Conservation (phyloP, 2,113 vertebrate species). For the Pipra filicauda region DNA sequence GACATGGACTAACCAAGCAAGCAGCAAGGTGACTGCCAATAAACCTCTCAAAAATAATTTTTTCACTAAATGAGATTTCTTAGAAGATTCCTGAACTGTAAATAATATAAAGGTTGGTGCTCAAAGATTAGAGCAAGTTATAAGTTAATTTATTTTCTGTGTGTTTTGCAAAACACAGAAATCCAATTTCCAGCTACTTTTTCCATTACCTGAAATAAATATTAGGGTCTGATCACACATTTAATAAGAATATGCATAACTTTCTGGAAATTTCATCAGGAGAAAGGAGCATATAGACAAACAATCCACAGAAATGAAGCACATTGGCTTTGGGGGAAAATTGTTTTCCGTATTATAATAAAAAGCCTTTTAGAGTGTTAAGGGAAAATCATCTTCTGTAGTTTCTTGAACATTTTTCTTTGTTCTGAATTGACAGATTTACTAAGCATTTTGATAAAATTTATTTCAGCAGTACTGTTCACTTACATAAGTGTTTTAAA, state of each 20-base stretch:
- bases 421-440: neutral
- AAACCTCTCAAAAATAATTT: constrained; percentile 48
- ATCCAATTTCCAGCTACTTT: constrained; percentile 60
- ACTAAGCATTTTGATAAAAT: neutral
- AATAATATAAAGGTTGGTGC: constrained; percentile 36
- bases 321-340: neutral
- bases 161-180: constrained; percentile 48
- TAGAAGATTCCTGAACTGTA: constrained; percentile 21
- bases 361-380: neutral
- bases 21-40: neutral
- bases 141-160: constrained; percentile 52
- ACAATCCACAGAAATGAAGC: neutral
- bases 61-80: constrained; percentile 47
- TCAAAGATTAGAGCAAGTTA: constrained; percentile 45
- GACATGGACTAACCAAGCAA: neutral
- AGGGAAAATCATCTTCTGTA: neutral
- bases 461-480: neutral
- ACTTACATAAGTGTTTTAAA: neutral
- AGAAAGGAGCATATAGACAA: neutral
- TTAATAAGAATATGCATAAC: constrained; percentile 45
- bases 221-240: constrained; percentile 34
- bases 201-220: constrained; percentile 61
- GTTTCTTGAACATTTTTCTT: neutral
- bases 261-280: neutral
- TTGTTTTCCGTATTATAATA: neutral